Evolutionary conservation across 2,113 vertebrate species (phyloP).

Genomic region (Capreolus pygargus): DNA sequence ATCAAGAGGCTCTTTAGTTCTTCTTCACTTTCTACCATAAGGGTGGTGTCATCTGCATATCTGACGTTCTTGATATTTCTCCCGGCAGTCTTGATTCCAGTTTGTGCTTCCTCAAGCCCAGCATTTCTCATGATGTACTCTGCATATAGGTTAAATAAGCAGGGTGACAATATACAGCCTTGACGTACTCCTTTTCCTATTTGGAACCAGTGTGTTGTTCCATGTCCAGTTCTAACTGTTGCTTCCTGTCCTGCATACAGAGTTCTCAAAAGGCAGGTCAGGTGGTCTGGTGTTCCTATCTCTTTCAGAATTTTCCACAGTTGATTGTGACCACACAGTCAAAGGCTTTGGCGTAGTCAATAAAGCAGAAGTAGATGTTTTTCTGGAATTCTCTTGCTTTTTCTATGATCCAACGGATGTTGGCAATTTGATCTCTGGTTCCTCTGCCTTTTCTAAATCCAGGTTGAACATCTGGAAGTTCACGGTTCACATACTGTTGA

Average conservation of each 20-base stretch:
- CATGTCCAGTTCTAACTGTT: background rate
- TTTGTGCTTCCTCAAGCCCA: background rate
- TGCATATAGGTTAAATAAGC: background rate
- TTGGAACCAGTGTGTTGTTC: background rate
- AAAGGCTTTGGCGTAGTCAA: background rate
- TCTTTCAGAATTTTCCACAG: background rate
- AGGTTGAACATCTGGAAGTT: background rate
- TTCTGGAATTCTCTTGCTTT: background rate
- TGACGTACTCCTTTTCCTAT: fast-evolving
- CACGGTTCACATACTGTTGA: background rate
- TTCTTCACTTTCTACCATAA: background rate
- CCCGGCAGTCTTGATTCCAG: background rate
- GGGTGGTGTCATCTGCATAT: background rate
- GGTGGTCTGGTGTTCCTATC: background rate
- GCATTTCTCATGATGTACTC: background rate
- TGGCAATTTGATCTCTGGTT: background rate
- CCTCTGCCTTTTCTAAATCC: background rate
- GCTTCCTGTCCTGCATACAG: background rate
- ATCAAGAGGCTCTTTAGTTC: background rate
- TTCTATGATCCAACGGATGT: fast-evolving
- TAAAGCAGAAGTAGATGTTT: background rate
- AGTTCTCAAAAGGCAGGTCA: background rate
- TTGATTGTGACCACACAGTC: background rate
- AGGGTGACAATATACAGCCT: background rate
- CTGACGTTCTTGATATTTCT: background rate